Conservation (phyloP, 2,797 vertebrate species). For the Sebastiscus albofasciatus region DNA sequence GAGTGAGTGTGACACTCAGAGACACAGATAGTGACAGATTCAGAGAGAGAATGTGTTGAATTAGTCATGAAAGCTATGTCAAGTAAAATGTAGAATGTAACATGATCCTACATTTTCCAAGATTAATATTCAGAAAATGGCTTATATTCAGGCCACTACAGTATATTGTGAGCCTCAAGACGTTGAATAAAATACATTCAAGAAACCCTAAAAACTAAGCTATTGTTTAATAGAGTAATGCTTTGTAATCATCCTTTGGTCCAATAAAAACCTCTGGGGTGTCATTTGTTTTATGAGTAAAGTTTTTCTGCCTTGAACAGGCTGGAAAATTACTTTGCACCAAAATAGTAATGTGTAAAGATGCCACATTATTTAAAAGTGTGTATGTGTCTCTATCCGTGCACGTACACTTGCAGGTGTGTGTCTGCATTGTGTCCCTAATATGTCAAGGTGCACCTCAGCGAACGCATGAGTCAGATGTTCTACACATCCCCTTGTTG, state of each 20-base stretch:
- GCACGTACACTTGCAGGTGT: neutral
- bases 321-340: slow-evolving; percentile 15
- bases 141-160: neutral
- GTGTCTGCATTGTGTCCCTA: neutral
- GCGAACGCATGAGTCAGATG: neutral
- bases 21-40: neutral
- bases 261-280: slow-evolving; percentile 24
- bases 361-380: slow-evolving; percentile 6
- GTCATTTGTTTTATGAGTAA: slow-evolving; percentile 18
- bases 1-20: neutral
- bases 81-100: slow-evolving; percentile 22
- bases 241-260: slow-evolving; percentile 18
- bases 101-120: neutral
- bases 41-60: neutral
- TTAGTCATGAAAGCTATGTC: neutral
- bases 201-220: slow-evolving; percentile 16
- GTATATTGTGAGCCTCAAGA: neutral
- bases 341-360: neutral
- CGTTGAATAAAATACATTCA: neutral
- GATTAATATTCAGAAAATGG: neutral
- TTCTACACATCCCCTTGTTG: slow-evolving; percentile 22
- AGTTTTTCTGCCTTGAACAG: slow-evolving; percentile 5
- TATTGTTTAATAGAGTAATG: slow-evolving; percentile 14
- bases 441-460: slow-evolving; percentile 17
- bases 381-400: neutral